These are phyloP conservation scores for Leptodactylus fallax DNA, from an alignment of 2,797 vertebrate species.

Conservation along the genomic window DNA sequence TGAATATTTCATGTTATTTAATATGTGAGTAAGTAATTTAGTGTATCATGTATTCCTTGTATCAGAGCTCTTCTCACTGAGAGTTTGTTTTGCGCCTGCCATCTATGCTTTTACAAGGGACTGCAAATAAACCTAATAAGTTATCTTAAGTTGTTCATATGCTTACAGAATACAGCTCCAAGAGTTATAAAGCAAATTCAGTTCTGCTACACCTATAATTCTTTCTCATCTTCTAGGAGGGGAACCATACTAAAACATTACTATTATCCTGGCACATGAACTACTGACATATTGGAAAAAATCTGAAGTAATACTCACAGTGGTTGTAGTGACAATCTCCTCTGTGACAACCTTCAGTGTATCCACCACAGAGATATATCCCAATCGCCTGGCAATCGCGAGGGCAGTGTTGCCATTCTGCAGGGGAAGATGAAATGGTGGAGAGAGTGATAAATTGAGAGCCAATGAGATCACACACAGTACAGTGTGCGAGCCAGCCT, in stretches of 20 bases:
- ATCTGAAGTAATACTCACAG: conserved; percentile 75
- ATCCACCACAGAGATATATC: conserved; percentile 98
- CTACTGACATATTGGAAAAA: neutral
- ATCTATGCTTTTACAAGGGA: neutral
- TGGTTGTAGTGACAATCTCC: conserved; percentile 94
- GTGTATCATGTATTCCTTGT: neutral
- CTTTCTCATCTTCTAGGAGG: too few relatives aligned
- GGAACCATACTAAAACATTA: neutral
- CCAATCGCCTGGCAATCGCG: conserved; percentile 93
- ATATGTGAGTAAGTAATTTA: neutral
- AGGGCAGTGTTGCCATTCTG: conserved; percentile 98
- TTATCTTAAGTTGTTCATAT: neutral
- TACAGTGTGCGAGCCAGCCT: conserved; percentile 74
- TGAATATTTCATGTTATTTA: neutral
- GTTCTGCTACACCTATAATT: neutral
- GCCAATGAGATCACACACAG: conserved; percentile 75
- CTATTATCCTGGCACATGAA: neutral
- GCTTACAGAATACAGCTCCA: neutral
- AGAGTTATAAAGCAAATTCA: neutral
- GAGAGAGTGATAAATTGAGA: conserved; percentile 68
- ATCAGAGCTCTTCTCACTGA: neutral
- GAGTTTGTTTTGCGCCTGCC: neutral
- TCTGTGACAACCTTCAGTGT: conserved; percentile 96
- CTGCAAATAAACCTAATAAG: neutral
- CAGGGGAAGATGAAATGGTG: conserved; percentile 61